These are phyloP conservation scores for Salvelinus sp. DNA, from an alignment of 2,113 vertebrate species.

Conservation along the genomic window DNA sequence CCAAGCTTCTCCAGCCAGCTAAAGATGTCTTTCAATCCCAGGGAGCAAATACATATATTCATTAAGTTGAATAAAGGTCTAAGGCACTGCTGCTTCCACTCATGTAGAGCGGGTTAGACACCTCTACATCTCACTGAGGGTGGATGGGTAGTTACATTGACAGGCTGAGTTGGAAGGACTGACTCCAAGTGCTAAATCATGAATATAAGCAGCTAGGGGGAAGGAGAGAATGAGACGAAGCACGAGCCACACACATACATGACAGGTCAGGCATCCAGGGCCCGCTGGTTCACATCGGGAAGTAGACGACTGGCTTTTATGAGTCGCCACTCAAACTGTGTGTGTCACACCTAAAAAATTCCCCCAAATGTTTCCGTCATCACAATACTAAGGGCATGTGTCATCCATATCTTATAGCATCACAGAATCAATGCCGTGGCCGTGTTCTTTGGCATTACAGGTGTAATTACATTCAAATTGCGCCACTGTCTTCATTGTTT, in stretches of 20 bases:
- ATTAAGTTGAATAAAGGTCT: background rate
- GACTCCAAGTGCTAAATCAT: conserved; percentile 14
- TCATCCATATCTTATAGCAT: conserved; percentile 18
- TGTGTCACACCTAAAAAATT: conserved; percentile 23
- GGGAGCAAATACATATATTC: background rate
- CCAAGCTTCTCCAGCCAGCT: background rate
- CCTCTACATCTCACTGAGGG: background rate
- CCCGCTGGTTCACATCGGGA: conserved; percentile 41
- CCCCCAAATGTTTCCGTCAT: background rate
- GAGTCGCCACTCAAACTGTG: conserved; percentile 24
- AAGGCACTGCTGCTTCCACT: background rate
- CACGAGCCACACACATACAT: conserved; percentile 2
- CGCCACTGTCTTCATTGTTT: background rate
- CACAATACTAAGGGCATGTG: conserved; percentile 1
- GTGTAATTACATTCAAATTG: background rate
- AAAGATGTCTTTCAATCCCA: background rate
- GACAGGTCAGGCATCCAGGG: conserved; percentile 23
- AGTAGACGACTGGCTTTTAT: conserved; percentile 29
- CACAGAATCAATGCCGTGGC: background rate
- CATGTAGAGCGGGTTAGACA: background rate
- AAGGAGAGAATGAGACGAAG: conserved; percentile 14
- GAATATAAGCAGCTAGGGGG: conserved; percentile 6
- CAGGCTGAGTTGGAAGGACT: background rate
- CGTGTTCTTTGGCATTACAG: background rate
- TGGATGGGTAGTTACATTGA: background rate